Conservation (phyloP, 2,113 vertebrate genomes). For the Clinocottus analis region DNA sequence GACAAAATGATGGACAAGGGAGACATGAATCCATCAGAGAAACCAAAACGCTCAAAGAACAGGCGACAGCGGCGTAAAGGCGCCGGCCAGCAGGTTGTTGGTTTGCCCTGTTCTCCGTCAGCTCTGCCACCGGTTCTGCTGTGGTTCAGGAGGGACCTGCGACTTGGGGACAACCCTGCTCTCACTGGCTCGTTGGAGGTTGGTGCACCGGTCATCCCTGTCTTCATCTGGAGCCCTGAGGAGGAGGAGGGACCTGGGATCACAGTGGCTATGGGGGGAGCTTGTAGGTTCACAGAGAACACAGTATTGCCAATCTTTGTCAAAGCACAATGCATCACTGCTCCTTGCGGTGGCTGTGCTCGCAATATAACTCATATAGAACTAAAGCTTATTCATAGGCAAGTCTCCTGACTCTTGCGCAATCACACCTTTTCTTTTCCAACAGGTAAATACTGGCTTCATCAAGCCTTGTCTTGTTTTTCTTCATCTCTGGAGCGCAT, state of each 20-base stretch:
- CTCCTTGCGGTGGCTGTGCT: not conserved
- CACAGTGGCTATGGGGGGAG: conserved; percentile 79
- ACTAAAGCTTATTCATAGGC: not conserved
- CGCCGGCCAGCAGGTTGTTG: conserved; percentile 53
- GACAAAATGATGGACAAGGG: not conserved
- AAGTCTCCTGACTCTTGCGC: not conserved
- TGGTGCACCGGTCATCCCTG: conserved; percentile 77
- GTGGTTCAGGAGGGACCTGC: conserved; percentile 81
- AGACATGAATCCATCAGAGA: conserved; percentile 38
- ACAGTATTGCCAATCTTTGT: not conserved
- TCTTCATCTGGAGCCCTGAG: conserved; percentile 80
- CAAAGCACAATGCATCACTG: not conserved
- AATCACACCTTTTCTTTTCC: not conserved
- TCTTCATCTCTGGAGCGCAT: conserved; percentile 69
- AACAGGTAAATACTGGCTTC: conserved; percentile 82
- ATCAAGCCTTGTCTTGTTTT: conserved; percentile 77
- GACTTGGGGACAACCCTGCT: conserved; percentile 82
- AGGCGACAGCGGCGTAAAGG: conserved; percentile 66
- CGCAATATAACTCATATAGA: not conserved
- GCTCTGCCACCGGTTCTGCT: conserved; percentile 66
- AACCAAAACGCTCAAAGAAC: conserved; percentile 63
- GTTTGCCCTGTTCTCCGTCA: conserved; percentile 63
- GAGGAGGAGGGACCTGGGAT: conserved; percentile 82
- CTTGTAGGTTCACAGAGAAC: conserved; percentile 65
- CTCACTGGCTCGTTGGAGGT: conserved; percentile 73